These are phyloP conservation scores for Chlorops oryzae DNA, from an alignment of 1,140 invertebrate species.

Conservation along the genomic window DNA sequence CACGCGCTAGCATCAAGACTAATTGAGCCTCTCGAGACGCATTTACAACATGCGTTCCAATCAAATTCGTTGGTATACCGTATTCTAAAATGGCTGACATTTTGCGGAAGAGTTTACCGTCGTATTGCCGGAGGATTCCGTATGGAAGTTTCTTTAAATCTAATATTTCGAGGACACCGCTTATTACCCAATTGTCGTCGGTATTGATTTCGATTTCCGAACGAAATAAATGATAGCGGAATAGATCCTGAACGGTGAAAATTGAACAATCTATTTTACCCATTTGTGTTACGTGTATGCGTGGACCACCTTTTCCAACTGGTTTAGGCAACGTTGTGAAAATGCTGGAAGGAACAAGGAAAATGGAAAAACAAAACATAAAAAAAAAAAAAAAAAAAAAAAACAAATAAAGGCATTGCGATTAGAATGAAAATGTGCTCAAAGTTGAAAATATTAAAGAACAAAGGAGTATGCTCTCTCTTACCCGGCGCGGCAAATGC, in stretches of 20 bases:
- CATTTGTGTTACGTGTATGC: slow-evolving; percentile 50
- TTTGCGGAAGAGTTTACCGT: slow-evolving; percentile 49
- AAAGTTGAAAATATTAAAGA: not conserved
- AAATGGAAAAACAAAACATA: not conserved
- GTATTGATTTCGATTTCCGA: slow-evolving; percentile 47
- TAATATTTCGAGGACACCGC: slow-evolving; percentile 49
- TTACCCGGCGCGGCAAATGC: slow-evolving; percentile 33
- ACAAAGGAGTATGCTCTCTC: not conserved
- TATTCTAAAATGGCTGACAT: slow-evolving; percentile 49
- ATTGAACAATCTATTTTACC: slow-evolving; percentile 50
- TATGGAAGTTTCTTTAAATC: slow-evolving; percentile 50
- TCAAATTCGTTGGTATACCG: slow-evolving; percentile 52
- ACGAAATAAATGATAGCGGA: slow-evolving; percentile 48
- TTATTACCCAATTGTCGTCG: slow-evolving; percentile 46
- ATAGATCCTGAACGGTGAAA: slow-evolving; percentile 43
- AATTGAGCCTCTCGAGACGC: slow-evolving; percentile 47
- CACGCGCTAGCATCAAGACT: slow-evolving; percentile 30
- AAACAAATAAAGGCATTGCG: not conserved
- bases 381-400: not conserved
- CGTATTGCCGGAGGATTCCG: slow-evolving; percentile 50
- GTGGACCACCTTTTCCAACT: slow-evolving; percentile 48
- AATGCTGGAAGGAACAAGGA: slow-evolving; percentile 19
- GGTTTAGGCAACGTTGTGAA: slow-evolving; percentile 47
- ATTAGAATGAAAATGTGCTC: not conserved
- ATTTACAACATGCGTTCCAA: slow-evolving; percentile 52